Evolutionary conservation across 2,797 vertebrate species (phyloP).

Genomic region (Galaxias olidus): DNA sequence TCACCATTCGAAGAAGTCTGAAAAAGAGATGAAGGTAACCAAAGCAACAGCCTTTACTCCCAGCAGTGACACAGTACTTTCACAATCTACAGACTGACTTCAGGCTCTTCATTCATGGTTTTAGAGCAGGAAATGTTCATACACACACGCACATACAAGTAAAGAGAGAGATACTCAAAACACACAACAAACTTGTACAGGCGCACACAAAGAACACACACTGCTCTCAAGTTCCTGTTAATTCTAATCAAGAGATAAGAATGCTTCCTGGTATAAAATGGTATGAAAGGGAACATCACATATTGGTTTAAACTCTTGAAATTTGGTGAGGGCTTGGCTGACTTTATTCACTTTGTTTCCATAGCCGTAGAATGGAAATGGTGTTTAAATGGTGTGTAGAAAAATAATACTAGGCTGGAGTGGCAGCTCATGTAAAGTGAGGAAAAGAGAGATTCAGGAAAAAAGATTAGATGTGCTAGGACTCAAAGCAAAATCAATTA

Average conservation of each 20-base stretch:
- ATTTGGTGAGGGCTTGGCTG: conserved; percentile 19
- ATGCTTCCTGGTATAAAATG: conserved; percentile 40
- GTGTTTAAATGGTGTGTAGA: no score
- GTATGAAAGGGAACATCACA: conserved; percentile 37
- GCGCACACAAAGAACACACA: neutral
- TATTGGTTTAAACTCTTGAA: conserved; percentile 26
- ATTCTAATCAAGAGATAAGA: conserved; percentile 47
- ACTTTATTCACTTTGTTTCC: conserved; percentile 34
- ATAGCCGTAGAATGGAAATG: conserved; percentile 27
- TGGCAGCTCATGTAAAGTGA: no score
- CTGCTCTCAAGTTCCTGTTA: conserved; percentile 34
- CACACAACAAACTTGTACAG: conserved; percentile 1
- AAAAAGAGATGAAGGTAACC: no score
- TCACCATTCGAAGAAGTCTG: no score
- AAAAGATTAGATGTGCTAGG: neutral
- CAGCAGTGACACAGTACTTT: no score
- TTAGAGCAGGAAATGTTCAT: neutral
- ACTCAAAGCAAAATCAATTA: neutral
- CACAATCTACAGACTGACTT: no score
- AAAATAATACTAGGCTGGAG: no score
- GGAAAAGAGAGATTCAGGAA: no score
- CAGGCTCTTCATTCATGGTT: no score
- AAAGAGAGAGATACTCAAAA: conserved; percentile 5
- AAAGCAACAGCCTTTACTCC: no score
- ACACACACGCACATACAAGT: conserved; percentile 2